Evolutionary conservation across 2,888 invertebrate species (phyloP), one percentile per base, ranked within the genome.

Genomic region (Drosophila nr. perissopoda): DNA sequence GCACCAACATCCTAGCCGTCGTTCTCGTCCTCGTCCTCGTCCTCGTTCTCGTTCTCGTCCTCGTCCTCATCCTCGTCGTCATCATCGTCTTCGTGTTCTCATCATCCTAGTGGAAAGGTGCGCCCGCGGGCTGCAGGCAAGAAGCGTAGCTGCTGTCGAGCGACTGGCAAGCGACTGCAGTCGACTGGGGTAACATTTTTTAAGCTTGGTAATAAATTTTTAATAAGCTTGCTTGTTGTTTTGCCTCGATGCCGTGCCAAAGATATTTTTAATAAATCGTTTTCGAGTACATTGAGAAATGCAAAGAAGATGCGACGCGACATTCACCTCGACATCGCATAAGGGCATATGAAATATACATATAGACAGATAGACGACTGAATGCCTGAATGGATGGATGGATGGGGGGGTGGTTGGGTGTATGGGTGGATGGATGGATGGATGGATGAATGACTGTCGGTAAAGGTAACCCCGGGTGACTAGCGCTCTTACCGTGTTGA

Each of bases 151-250:
- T 53, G 53, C 21, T 13, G 33, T 52, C 63, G 71, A 67, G 64
- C 60, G 77, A 67, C 68, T 67, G 65, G 66, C 80, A 56, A 70
- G 70, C 81, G 53, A 34, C 25, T 69, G 65, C 59, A 36, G 38
- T 38, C 40, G 57, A 68, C 88, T 87, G 86, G 84, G 83, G 84
- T 85, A 84, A 84, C 84, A 88, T 85, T 88, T 84, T 85, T 85
- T 88, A 87, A 87, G 90, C 90, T 89, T 49, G 86, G 83, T 89
- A 88, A 88, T 88, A 88, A 88, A 88, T 88, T 88, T 88, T 88
- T 88, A 88, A 88, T 88, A 88, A 88, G 87, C 87, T 88, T 82
- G 85, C 89, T 87, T 87, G 89, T 87, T 87, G 86, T 83, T 87
- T 89, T 80, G 78, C 76, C 73, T 73, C 74, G 72, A 71, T 74